These are phyloP conservation scores for Melieria crassipennis DNA, from an alignment of 2,888 invertebrate species.

Conservation along the genomic window DNA sequence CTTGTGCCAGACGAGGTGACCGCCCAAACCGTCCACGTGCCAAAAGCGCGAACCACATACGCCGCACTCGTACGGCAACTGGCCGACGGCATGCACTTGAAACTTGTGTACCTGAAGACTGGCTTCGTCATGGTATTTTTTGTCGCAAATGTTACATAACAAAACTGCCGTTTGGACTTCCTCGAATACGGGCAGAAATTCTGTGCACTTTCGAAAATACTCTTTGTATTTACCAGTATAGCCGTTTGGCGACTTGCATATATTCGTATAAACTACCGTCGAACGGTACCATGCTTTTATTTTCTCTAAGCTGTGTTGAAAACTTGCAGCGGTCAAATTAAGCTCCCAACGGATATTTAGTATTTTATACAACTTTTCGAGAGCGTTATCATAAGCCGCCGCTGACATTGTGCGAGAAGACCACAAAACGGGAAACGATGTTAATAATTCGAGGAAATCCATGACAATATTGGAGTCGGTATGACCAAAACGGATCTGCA, in stretches of 20 bases:
- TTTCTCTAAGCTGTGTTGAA: neutral
- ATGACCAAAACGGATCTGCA: slow-evolving; percentile 7
- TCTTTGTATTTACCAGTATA: neutral
- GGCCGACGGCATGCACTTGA: neutral
- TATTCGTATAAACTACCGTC: neutral
- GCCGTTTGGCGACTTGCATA: neutral
- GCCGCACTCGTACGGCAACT: neutral
- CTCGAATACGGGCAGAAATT: neutral
- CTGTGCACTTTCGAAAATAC: neutral
- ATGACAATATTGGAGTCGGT: slow-evolving; percentile 31
- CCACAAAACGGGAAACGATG: neutral
- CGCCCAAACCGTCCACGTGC: neutral
- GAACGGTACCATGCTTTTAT: neutral
- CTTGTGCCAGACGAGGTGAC: neutral
- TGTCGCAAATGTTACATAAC: neutral
- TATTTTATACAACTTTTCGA: neutral
- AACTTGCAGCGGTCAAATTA: neutral
- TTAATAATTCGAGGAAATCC: neutral
- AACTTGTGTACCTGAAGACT: neutral
- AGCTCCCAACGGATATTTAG: neutral
- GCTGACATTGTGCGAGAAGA: neutral
- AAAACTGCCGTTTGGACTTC: neutral
- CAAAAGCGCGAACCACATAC: neutral
- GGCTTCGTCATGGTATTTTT: neutral
- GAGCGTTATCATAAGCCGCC: neutral